Evolutionary conservation across 2,113 vertebrate species (phyloP).

Genomic region (Peromyscus polionotus): DNA sequence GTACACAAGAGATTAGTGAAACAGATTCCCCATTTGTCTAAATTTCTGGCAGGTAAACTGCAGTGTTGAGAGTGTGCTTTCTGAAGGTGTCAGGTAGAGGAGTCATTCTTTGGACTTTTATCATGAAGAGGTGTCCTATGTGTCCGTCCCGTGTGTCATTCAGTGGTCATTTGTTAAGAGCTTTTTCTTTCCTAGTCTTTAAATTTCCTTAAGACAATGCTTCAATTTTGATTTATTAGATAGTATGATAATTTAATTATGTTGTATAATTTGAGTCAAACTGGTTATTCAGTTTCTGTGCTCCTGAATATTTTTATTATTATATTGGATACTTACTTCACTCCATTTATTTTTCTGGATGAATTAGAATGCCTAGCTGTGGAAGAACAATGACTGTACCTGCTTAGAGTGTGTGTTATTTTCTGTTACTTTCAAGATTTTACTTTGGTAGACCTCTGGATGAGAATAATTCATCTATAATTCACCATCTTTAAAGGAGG

Average conservation of each 20-base stretch:
- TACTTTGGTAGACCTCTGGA: background rate
- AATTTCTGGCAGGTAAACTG: background rate
- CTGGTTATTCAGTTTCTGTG: background rate
- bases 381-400: background rate
- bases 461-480: background rate
- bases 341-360: background rate
- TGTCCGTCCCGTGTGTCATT: background rate
- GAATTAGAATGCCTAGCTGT: background rate
- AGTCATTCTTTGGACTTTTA: background rate
- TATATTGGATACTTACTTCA: background rate
- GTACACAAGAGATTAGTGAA: background rate
- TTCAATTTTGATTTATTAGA: conserved; percentile 30
- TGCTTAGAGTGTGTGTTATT: background rate
- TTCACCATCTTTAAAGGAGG: background rate
- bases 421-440: background rate
- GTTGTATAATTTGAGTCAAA: background rate
- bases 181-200: background rate
- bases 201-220: background rate
- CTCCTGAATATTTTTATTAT: background rate
- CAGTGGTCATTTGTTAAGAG: background rate
- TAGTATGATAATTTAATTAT: background rate
- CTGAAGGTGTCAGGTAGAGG: background rate
- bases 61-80: background rate
- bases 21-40: background rate
- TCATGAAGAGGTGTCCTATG: background rate